Evolutionary conservation across 2,888 invertebrate genomes (phyloP), one percentile per base, ranked within the genome.

Genomic region (Tenthredo livida): DNA sequence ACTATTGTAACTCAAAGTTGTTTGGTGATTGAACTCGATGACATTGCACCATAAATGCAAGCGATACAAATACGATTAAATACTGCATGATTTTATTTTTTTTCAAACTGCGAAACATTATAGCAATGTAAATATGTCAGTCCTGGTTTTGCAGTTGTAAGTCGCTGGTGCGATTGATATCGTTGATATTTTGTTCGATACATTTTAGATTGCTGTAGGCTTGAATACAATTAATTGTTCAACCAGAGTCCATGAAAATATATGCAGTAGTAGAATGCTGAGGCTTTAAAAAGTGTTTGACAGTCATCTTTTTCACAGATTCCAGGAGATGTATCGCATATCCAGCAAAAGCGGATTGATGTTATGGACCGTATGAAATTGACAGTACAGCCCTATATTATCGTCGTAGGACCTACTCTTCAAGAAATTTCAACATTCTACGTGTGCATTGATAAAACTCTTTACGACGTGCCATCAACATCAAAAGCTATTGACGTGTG

Each of bases 401-500:
- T 77, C 17, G 54, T 77, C 25, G 77, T 77, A 7, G 77, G 77
- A n/a, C 77, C 40, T 17, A 33, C 25, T 40, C 47, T 77, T 25
- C 17, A 77, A 2, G 43, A 40, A 43, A 54, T 54, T 50, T 21
- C 40, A n/a, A 54, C 29, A 17, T 40, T 47, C 33, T 77, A 50
- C 29, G 77, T 77, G 15, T 77, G 25, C 43, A 25, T 77, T 15
- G 77, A 77, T 25, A 73, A 73, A 25, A 84, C 70, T 15, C 17
- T 85, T 6, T 85, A 86, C 65, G 80, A 85, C 25, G 77, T 73
- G 5, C 21, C 21, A 2, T 84, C 86, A 15, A 50, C 70, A 15
- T 54, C 82, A 25, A 67, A 88, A 67, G 88, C 87, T 0, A 33
- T 89, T 4, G 88, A 89, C 84, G 25, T 84, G 29, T 87, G 88